Percentiles rank a stretch among this genome's conserved stretches.
Evolutionary conservation across 1,140 invertebrate genomes (phyloP).

Genomic region (Leptopilina clavipes): DNA sequence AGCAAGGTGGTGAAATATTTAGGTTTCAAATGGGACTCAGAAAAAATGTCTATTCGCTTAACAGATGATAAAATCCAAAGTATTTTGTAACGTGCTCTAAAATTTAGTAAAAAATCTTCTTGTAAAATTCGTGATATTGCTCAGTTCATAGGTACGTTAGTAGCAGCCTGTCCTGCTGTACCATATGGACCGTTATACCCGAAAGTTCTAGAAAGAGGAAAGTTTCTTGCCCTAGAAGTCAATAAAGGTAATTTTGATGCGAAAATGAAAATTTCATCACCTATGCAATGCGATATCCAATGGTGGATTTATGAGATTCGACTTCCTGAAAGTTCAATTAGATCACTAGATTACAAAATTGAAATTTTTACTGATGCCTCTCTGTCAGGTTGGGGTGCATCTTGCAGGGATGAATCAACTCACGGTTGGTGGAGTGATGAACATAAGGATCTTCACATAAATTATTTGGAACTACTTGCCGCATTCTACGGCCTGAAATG

Average conservation of each 20-base stretch:
- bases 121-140: constrained; percentile 37
- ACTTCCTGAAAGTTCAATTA: background rate
- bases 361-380: constrained; percentile 44
- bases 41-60: background rate
- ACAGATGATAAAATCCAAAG: background rate
- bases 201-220: constrained; percentile 27
- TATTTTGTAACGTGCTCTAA: background rate
- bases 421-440: constrained; percentile 38
- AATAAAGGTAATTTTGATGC: no score
- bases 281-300: constrained; percentile 30
- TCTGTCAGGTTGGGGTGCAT: constrained; percentile 40
- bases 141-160: background rate
- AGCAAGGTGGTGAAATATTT: constrained; percentile 34
- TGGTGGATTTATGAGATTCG: constrained; percentile 40
- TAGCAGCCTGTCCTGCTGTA: background rate
- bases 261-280: constrained; percentile 11
- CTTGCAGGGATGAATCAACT: background rate
- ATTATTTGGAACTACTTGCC: constrained; percentile 39
- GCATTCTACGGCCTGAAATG: constrained; percentile 38
- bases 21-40: constrained; percentile 41
- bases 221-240: constrained; percentile 18
- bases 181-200: background rate
- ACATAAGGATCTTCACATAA: constrained; percentile 38
- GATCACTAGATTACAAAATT: background rate
- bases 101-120: background rate